Evolutionary conservation across 2,888 invertebrate species (phyloP), one percentile per base, ranked within the genome.

Genomic region (Ferrisia virgata): DNA sequence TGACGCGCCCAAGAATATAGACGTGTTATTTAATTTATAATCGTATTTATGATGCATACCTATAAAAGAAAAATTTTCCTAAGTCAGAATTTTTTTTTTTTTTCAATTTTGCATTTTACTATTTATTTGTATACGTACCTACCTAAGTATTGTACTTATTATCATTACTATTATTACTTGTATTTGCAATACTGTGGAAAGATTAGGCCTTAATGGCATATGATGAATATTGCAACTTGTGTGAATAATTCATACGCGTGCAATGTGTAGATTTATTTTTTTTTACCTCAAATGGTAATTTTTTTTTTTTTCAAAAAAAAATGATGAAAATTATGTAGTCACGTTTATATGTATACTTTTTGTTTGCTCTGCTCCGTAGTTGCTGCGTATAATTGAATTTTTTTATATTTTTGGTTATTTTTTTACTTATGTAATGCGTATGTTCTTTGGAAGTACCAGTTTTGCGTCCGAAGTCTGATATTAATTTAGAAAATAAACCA

Each of bases 21-120:
- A 33, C 72, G 72, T 72, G 72, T 72, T 72, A 72, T 72, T 72
- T 72, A 72, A 72, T 72, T 72, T 72, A 33, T 72, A 72, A 72
- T 33, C n/a, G 72, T 72, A 72, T n/a, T 72, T 72, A 72, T 25
- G 58, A 18, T 18, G 5, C 18, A 53, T 53, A 9, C 53, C n/a
- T n/a, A n/a, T 6, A 47, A 47, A 47, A 2, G 6, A 47, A 47
- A 0, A 72, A 64, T 64, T 72, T 36, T 72, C 72, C 72, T 36
- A 33, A 72, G 72, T 72, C 72, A 72, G 22, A 28, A 18, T 28
- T 13, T 33, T 72, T 47, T 43, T 47, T 47, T 58, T 72, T 72
- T 72, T 72, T 72, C 28, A 72, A 72, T 31, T 64, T 64, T 33
- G 72, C 72, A 72, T 72, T 72, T 33, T 72, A 79, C 33, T 72